Conservation (phyloP, 92 coral and sea anemone species). For the Epizoanthus scotinus region DNA sequence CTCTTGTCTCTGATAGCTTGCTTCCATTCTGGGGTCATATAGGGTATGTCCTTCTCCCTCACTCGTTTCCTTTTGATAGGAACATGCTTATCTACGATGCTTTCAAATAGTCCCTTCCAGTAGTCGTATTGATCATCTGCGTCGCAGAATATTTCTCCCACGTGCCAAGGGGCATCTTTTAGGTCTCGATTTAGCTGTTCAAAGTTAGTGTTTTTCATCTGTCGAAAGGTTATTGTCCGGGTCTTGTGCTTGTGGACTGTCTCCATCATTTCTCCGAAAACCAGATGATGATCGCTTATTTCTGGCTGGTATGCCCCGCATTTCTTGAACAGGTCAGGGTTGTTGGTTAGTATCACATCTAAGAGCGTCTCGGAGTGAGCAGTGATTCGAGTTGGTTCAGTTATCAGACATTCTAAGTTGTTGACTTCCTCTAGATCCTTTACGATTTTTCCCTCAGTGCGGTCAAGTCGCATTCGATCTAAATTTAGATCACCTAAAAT, state of each 20-base stretch:
- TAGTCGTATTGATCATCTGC: slow-evolving; percentile 46
- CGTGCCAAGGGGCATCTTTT: slow-evolving; percentile 52
- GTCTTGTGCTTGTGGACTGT: slow-evolving; percentile 61
- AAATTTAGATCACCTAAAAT: slow-evolving; percentile 46
- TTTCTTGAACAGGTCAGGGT: slow-evolving; percentile 50
- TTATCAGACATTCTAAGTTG: slow-evolving; percentile 51
- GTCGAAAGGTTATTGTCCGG: slow-evolving; percentile 48
- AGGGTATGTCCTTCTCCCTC: no score
- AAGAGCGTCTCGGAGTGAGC: slow-evolving; percentile 42
- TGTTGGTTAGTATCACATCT: slow-evolving; percentile 46
- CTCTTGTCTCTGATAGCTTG: no score
- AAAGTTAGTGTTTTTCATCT: slow-evolving; percentile 57
- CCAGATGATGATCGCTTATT: slow-evolving; percentile 62
- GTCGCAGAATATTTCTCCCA: slow-evolving; percentile 50
- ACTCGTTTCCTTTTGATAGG: no score
- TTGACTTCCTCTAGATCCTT: slow-evolving; percentile 45
- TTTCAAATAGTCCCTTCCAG: slow-evolving; percentile 48
- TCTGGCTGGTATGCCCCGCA: slow-evolving; percentile 59
- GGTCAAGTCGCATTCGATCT: slow-evolving; percentile 34
- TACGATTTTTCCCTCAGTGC: slow-evolving; percentile 47
- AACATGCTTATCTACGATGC: no score
- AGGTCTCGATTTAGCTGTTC: slow-evolving; percentile 56
- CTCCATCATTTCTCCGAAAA: slow-evolving; percentile 63
- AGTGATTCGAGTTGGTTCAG: slow-evolving; percentile 54
- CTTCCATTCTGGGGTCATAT: no score